Conservation (phyloP, 2,888 invertebrate genomes). For the Plagodis dolabraria region DNA sequence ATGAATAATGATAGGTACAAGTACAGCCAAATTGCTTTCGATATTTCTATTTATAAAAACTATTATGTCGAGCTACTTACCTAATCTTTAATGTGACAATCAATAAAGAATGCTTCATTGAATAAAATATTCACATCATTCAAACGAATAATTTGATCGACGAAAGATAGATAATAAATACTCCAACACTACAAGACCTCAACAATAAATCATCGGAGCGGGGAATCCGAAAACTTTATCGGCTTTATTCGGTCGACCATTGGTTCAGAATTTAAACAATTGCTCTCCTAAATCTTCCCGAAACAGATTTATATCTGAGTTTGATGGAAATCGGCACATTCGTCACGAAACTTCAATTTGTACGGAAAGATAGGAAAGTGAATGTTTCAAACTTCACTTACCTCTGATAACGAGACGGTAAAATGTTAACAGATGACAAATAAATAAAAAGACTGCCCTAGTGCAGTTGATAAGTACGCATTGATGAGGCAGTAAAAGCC, state of each 20-base stretch:
- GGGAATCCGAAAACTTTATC: conserved; percentile 16
- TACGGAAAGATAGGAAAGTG: neutral
- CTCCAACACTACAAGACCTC: conserved; percentile 4
- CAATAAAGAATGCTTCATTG: too few species aligned
- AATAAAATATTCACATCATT: neutral
- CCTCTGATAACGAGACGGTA: too few species aligned
- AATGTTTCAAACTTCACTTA: too few species aligned
- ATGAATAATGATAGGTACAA: too few species aligned
- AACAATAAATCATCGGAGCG: conserved; percentile 17
- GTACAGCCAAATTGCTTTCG: too few species aligned
- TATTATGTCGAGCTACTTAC: too few species aligned
- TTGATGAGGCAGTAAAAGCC: too few species aligned
- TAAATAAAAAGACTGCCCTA: too few species aligned
- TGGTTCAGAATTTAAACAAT: conserved; percentile 29
- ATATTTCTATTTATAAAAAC: too few species aligned
- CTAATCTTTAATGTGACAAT: too few species aligned
- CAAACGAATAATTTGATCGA: neutral
- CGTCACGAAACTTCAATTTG: conserved; percentile 23
- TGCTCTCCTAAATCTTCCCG: conserved; percentile 28
- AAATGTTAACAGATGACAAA: too few species aligned
- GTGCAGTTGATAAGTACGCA: too few species aligned
- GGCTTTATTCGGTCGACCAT: conserved; percentile 14
- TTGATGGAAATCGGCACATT: conserved; percentile 24
- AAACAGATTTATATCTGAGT: conserved; percentile 30
- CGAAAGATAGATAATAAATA: conserved; percentile 9